Base-by-base conservation (phyloP, 2,113 vertebrate species). In the Brachionichthys hirsutus region DNA sequence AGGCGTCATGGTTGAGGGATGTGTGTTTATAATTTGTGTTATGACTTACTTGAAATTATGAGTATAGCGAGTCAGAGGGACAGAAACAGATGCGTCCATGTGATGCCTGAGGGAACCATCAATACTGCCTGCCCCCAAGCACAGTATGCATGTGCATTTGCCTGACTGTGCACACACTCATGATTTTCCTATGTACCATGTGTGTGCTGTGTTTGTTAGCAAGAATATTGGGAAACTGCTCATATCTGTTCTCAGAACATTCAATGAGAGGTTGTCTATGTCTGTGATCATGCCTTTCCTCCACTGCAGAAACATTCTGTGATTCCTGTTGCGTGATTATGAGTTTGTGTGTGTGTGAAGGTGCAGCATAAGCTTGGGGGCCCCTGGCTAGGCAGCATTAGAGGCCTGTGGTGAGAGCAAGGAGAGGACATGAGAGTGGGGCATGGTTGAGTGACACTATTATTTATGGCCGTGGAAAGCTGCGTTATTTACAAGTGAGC, bases 1-100 rank as follows among this genome's bases (percentile, higher is more conserved):
- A 68, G 73, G 81, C 67, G 87, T 89, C 88, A 86, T 61, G 76
- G 74, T 83, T 90, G 87, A 89, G 74, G 75, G 75, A 90, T 90
- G 86, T 76, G 85, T 89, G 89, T 90, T 92, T 90, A 90, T 86
- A 90, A 92, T 91, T 89, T 89, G 85, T 88, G 87, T 89, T 90
- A 90, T 88, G 88, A 89, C 87, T 89, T 86, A 84, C 87, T 87
- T 88, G 75, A 86, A 91, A 86, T 90, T 86, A 90, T 89, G 85
- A 86, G 84, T 59, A 75, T 68, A 68, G 81, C 76, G 75, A 89
- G 81, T 82, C 79, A 81, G 74, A 13, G 48, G 73, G 85, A 83
- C 84, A 87, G 85, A 87, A 91, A 89, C 88, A 90, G 88, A 90
- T 89, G 86, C 84, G 78, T 87, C 87, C 65, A n/a, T 48, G 81